Conservation (phyloP, 2,113 vertebrate genomes). For the Gadus macrocephalus region DNA sequence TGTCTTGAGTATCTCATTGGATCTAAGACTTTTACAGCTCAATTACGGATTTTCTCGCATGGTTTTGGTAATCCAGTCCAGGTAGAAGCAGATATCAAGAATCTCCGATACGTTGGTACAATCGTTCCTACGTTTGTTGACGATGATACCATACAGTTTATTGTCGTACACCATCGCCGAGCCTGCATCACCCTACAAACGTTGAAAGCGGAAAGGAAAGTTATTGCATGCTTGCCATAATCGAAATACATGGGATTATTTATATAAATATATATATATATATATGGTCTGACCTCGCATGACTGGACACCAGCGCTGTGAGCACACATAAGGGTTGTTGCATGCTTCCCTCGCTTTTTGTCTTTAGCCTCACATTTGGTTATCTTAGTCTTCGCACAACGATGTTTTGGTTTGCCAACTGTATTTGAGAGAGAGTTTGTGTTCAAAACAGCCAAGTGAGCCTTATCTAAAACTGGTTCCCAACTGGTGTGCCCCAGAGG, state of each 20-base stretch:
- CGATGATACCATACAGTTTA: neutral
- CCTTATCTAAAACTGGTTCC: too few species aligned
- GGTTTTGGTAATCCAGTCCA: neutral
- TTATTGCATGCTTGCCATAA: too few species aligned
- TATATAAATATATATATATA: neutral
- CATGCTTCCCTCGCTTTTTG: neutral
- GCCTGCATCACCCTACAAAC: neutral
- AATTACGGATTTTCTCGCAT: neutral
- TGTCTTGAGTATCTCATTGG: too few species aligned
- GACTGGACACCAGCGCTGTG: neutral
- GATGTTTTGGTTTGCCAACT: neutral
- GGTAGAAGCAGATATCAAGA: neutral
- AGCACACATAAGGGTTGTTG: neutral
- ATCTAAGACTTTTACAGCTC: too few species aligned
- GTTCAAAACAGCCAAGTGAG: neutral
- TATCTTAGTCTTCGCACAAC: neutral
- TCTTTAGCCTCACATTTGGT: neutral
- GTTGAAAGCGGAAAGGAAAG: too few species aligned
- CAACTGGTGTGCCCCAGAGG: neutral
- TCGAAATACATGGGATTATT: neutral
- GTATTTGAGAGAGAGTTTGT: neutral
- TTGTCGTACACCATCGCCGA: neutral
- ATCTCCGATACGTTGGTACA: neutral
- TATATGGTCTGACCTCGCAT: neutral
- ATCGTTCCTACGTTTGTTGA: neutral